These are phyloP conservation scores for Drosophila nebulosa DNA, from an alignment of 1,140 invertebrate species.

Conservation along the genomic window DNA sequence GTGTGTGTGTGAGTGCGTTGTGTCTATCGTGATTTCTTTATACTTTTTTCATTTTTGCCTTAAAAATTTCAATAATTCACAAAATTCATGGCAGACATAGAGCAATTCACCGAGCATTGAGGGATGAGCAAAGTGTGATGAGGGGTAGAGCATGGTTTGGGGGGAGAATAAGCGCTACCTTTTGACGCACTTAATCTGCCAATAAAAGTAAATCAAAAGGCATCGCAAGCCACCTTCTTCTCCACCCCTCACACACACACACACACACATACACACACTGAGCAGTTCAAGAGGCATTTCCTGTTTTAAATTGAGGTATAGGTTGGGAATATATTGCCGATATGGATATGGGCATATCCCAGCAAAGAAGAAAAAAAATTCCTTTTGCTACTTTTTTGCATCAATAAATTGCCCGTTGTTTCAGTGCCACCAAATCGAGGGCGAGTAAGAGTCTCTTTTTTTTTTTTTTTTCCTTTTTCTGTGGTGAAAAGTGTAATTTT, in stretches of 20 bases:
- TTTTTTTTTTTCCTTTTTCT: conserved; percentile 24
- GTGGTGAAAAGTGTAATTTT: conserved; percentile 79
- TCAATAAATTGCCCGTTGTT: conserved; percentile 62
- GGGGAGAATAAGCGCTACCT: conserved; percentile 52
- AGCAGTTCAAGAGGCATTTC: conserved; percentile 76
- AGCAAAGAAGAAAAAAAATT: conserved; percentile 33
- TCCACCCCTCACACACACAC: conserved; percentile 5
- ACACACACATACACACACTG: not conserved
- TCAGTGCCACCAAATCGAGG: conserved; percentile 3
- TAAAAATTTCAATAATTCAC: conserved; percentile 62
- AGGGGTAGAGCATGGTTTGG: not conserved
- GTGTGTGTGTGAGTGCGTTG: conserved; percentile 11
- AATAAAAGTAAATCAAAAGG: conserved; percentile 81
- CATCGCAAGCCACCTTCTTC: conserved; percentile 51
- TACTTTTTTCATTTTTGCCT: conserved; percentile 21
- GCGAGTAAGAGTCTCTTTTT: not conserved
- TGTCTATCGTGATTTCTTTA: conserved; percentile 18
- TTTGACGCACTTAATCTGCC: conserved; percentile 77
- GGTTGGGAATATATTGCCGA: conserved; percentile 63
- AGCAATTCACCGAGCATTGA: not conserved
- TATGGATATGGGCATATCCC: conserved; percentile 68
- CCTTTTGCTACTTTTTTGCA: conserved; percentile 39
- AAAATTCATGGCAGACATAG: conserved; percentile 35
- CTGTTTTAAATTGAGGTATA: conserved; percentile 80
- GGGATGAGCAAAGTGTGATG: conserved; percentile 44